Evolutionary conservation across 2,888 invertebrate genomes (phyloP), one percentile per base, ranked within the genome.

Genomic region (Cynaeus angustus): DNA sequence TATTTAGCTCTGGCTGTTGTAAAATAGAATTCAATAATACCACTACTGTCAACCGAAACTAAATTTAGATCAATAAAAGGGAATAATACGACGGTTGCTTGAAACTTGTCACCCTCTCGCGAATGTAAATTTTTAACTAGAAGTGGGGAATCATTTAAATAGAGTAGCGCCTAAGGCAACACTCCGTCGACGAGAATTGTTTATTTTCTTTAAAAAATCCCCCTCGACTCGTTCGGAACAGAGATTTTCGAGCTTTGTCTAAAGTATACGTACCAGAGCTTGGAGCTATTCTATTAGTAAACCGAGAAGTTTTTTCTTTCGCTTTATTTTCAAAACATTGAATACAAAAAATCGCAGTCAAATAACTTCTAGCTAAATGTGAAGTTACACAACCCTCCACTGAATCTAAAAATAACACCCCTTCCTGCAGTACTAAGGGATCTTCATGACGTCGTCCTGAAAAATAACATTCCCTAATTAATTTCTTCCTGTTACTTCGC

Each of bases 41-140:
- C 41, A 43, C 37, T 21, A 52, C 50, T 64, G n/a, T 16, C 28
- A 28, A 28, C 43, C 14, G 28, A 21, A 52, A 28, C 53, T 53
- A 10, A 30, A 53, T 52, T 64, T 53, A 64, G 50, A 62, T 52
- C 62, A 52, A 62, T 62, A 48, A 50, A 50, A 62, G n/a, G n/a
- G n/a, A n/a, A n/a, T n/a, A n/a, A n/a, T n/a, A n/a, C n/a, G n/a
- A n/a, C n/a, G n/a, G 13, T 26, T 10, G 28, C 48, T 46, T 7
- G 50, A 50, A 50, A 50, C 38, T 41, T 62, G 62, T 62, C 62
- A 46, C 61, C 62, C 48, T 62, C 62, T 50, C 38, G 62, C 48
- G 37, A 50, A 62, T 30, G 62, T 37, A 12, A 33, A 50, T 62
- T 62, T 50, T 62, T 33, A n/a, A 62, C 26, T 38, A 50, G 62